phyloP scores from a whole-genome alignment of 2,888 invertebrate genomes.

The Polia nebulosa region DNA sequence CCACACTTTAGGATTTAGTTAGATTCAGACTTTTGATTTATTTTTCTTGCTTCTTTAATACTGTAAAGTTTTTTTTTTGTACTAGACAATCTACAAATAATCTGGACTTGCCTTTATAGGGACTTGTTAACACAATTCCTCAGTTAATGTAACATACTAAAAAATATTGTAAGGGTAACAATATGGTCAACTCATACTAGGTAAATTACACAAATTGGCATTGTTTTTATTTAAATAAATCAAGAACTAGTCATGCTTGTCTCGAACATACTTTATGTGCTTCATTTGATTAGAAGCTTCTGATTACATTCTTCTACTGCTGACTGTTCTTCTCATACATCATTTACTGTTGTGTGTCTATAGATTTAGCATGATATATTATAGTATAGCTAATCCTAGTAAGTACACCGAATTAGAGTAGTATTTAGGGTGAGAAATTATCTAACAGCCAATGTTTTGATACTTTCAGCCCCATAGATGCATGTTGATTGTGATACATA shows the following conservation, averaged over 20 bases:
- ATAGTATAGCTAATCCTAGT: conserved; percentile 20
- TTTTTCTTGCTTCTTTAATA: conserved; percentile 7
- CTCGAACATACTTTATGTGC: conserved; percentile 51
- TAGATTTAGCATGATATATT: conserved; percentile 46
- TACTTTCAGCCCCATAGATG: conserved; percentile 46
- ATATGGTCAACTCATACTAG: conserved; percentile 21
- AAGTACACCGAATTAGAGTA: conserved; percentile 22
- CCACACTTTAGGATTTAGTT: background rate
- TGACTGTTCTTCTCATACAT: conserved; percentile 46
- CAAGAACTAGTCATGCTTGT: conserved; percentile 62
- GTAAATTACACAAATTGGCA: conserved; percentile 42
- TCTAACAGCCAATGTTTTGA: conserved; percentile 19
- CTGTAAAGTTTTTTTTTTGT: conserved; percentile 53
- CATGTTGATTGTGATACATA: conserved; percentile 52
- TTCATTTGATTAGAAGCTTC: conserved; percentile 49
- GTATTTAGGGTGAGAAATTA: conserved; percentile 32
- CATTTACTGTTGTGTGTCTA: conserved; percentile 49
- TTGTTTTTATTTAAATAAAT: conserved; percentile 38
- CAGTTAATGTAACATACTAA: conserved; percentile 41
- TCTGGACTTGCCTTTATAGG: conserved; percentile 36
- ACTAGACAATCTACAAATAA: conserved; percentile 55
- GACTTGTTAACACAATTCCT: conserved; percentile 44
- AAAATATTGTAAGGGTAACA: conserved; percentile 33
- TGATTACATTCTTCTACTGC: conserved; percentile 32
- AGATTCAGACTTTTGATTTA: conserved; percentile 18